Evolutionary conservation across 2,797 vertebrate genomes (phyloP).

Genomic region (Prunella strophiata): DNA sequence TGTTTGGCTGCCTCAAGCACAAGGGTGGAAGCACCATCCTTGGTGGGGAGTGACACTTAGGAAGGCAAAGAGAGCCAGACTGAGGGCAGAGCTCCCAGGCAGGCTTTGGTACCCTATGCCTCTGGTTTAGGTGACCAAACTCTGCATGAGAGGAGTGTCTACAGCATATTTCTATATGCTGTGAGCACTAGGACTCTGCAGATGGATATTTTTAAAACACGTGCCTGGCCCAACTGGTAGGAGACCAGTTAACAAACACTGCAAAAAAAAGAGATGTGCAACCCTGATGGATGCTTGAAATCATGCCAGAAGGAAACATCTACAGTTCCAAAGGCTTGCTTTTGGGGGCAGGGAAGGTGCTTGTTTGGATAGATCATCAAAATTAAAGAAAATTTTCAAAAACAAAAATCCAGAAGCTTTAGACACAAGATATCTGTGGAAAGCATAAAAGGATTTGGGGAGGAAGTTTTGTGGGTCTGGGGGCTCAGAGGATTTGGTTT

Average conservation of each 20-base stretch:
- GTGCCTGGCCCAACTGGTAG: background rate
- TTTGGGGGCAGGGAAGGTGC: rapidly evolving
- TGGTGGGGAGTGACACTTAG: background rate
- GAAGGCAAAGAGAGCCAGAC: background rate
- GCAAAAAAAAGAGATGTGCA: background rate
- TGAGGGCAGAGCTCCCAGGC: background rate
- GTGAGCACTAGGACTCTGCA: background rate
- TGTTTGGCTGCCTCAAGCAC: background rate
- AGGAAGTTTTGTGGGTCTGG: background rate
- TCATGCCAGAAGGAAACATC: background rate
- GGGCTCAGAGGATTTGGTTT: background rate
- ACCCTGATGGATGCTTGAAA: background rate
- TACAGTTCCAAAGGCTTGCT: background rate
- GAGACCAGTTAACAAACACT: background rate
- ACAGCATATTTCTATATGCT: background rate
- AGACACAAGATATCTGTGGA: background rate
- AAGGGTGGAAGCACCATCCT: rapidly evolving
- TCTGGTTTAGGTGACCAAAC: background rate
- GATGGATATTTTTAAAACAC: background rate
- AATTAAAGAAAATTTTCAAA: background rate
- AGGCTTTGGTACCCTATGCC: background rate
- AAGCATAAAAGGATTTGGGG: background rate
- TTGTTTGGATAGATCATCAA: background rate
- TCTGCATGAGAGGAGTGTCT: background rate
- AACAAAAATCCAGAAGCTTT: background rate